phyloP scores from a whole-genome alignment of 2,797 vertebrate species.

The Dipus sagitta region DNA sequence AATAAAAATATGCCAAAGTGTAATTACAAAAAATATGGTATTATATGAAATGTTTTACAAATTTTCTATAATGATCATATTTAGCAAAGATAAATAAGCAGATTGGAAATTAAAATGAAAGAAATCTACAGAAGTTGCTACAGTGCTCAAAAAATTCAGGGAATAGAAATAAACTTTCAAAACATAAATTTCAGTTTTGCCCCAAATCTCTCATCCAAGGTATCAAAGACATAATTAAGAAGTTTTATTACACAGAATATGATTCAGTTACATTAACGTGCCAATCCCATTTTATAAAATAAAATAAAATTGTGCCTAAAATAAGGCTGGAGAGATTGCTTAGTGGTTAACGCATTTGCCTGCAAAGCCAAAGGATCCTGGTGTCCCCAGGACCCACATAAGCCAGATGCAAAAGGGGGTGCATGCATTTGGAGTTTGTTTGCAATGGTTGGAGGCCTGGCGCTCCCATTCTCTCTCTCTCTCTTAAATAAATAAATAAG shows the following conservation, averaged over 20 bases:
- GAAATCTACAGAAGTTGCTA: neutral
- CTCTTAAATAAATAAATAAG: no score
- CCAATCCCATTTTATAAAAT: conserved; percentile 56
- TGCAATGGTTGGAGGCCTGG: no score
- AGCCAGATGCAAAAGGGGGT: no score
- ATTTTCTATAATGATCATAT: conserved; percentile 19
- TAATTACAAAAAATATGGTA: conserved; percentile 11
- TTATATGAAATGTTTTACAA: conserved; percentile 38
- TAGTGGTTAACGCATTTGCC: no score
- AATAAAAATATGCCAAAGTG: conserved; percentile 19
- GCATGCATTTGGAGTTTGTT: no score
- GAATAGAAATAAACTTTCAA: conserved; percentile 58
- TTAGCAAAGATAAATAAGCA: conserved; percentile 31
- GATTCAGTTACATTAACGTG: conserved; percentile 42
- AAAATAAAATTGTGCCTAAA: neutral
- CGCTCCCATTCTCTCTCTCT: no score
- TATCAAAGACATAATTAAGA: conserved; percentile 44
- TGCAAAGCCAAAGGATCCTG: no score
- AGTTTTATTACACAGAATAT: conserved; percentile 43
- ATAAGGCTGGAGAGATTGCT: no score
- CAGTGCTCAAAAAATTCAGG: neutral
- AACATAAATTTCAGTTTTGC: conserved; percentile 1
- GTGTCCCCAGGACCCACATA: no score
- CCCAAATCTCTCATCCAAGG: conserved; percentile 6
- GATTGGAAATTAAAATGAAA: conserved; percentile 57